Evolutionary conservation across 2,888 invertebrate genomes (phyloP).

Genomic region (Orchesellides sinensis): DNA sequence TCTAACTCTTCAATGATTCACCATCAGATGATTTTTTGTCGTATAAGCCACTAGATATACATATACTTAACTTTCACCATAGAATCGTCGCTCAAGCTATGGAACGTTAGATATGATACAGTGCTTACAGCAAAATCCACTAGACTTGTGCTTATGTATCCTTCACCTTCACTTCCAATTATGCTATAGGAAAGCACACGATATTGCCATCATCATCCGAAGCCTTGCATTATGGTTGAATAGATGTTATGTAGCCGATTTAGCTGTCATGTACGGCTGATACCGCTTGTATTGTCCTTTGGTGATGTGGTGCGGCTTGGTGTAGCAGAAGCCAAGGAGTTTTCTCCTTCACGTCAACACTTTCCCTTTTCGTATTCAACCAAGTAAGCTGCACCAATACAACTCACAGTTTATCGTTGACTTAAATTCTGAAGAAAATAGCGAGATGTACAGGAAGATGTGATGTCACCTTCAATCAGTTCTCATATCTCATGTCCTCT

Average conservation of each 20-base stretch:
- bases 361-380: conserved; percentile 29
- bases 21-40: conserved; percentile 6
- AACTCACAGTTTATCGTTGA: conserved; percentile 35
- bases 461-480: conserved; percentile 62
- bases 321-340: background rate
- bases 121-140: background rate
- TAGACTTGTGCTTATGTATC: background rate
- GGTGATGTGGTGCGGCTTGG: background rate
- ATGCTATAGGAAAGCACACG: background rate
- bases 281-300: conserved; percentile 18
- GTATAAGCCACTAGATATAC: background rate
- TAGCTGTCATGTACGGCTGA: conserved; percentile 52
- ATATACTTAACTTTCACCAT: conserved; percentile 12
- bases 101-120: conserved; percentile 14
- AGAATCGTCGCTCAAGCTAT: conserved; percentile 41
- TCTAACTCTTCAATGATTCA: background rate
- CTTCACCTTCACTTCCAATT: conserved; percentile 35
- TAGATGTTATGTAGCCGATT: conserved; percentile 7
- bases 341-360: conserved; percentile 25
- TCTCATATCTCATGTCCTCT: conserved; percentile 56
- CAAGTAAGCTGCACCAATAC: conserved; percentile 16
- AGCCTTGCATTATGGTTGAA: background rate
- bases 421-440: conserved; percentile 45
- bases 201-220: conserved; percentile 1
- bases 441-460: conserved; percentile 58